A percentile compares a stretch with the other conserved stretches of the same genome.
phyloP scores from a whole-genome alignment of 2,113 vertebrate genomes.

The Pedionomus torquatus region DNA sequence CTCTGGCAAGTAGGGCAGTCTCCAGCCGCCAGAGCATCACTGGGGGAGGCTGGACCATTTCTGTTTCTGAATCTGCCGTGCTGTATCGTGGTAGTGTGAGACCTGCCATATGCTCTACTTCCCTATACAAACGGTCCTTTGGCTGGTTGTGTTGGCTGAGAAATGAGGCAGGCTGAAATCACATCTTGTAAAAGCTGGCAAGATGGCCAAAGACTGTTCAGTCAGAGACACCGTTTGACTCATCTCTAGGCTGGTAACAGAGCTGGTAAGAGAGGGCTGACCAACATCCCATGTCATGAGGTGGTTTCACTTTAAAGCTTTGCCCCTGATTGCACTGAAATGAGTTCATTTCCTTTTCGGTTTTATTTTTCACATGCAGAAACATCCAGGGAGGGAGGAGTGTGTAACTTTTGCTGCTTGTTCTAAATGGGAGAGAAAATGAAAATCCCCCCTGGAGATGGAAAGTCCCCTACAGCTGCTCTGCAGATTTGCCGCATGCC shows the following conservation, averaged over 20 bases:
- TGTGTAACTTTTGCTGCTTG: neutral
- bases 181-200: neutral
- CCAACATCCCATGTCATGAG: neutral
- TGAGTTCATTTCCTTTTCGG: conserved; percentile 9
- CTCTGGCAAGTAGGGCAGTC: neutral
- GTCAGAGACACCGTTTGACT: neutral
- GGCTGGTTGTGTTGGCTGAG: neutral
- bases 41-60: neutral
- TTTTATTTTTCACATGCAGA: neutral
- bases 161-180: neutral
- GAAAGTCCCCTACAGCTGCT: neutral
- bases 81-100: neutral
- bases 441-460: neutral
- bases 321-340: neutral
- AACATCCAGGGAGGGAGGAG: neutral
- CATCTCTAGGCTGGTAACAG: neutral
- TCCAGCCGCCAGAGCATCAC: neutral
- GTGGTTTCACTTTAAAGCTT: conserved; percentile 33
- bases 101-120: neutral
- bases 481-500: neutral
- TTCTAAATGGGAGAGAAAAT: neutral
- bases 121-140: rapidly evolving
- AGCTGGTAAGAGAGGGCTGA: neutral
- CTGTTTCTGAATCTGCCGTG: neutral
- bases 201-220: neutral